These are phyloP conservation scores for Serilophus lunatus DNA, from an alignment of 2,113 vertebrate genomes.

Conservation along the genomic window DNA sequence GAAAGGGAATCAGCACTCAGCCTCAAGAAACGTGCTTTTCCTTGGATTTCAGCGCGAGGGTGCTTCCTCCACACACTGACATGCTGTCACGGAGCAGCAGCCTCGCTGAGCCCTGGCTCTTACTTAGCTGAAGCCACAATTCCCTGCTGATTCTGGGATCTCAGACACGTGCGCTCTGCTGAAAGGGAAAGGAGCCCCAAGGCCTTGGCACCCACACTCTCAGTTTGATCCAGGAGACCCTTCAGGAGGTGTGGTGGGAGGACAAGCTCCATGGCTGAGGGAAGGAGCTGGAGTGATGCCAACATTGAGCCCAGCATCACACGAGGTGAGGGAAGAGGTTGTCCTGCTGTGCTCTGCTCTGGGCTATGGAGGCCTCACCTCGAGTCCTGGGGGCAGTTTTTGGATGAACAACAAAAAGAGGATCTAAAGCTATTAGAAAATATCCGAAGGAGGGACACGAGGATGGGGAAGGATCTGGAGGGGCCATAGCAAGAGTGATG, in stretches of 20 bases:
- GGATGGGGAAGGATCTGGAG: not conserved
- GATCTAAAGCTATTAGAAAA: not conserved
- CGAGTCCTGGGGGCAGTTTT: not conserved
- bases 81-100: not conserved
- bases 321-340: not conserved
- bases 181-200: not conserved
- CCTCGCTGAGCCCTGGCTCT: not conserved
- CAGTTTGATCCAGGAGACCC: not conserved
- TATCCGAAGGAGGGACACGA: rapidly evolving
- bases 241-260: not conserved
- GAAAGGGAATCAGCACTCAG: rapidly evolving
- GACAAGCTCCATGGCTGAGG: not conserved
- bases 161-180: not conserved
- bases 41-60: not conserved
- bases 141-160: not conserved
- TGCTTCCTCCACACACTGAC: not conserved
- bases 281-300: not conserved
- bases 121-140: not conserved
- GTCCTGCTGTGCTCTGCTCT: not conserved
- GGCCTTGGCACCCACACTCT: not conserved
- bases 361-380: not conserved
- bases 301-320: not conserved
- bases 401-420: not conserved
- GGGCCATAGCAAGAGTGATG: rapidly evolving
- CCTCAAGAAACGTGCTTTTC: not conserved